phyloP scores from a whole-genome alignment of 2,113 vertebrate species.

The Bungarus multicinctus region DNA sequence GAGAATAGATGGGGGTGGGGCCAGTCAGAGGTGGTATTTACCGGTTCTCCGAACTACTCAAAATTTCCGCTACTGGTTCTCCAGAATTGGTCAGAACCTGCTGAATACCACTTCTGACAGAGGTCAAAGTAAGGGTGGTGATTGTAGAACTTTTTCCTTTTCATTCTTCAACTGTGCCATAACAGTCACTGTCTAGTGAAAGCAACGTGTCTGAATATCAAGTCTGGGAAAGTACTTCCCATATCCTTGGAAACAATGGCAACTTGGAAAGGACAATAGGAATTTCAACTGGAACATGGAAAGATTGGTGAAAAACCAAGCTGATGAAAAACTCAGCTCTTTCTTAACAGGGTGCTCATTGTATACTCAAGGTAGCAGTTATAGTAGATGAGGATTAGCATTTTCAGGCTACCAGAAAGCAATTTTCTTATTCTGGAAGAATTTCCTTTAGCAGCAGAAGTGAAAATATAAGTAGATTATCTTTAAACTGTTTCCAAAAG shows the following conservation, averaged over 20 bases:
- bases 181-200: neutral
- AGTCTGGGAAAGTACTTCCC: neutral
- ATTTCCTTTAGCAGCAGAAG: neutral
- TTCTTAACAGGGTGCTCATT: neutral
- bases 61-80: no score
- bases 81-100: no score
- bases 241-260: neutral
- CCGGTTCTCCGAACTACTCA: no score
- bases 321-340: neutral
- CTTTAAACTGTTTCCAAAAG: neutral
- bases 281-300: neutral
- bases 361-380: neutral
- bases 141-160: neutral
- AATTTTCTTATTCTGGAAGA: neutral
- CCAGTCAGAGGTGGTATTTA: no score
- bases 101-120: no score
- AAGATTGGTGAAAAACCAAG: neutral
- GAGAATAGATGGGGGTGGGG: no score
- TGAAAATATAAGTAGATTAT: neutral
- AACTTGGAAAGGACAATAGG: neutral
- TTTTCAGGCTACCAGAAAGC: neutral
- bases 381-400: neutral
- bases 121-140: neutral
- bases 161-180: neutral
- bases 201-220: neutral